Base-by-base conservation (phyloP, 2,113 vertebrate genomes). In the Phalacrocorax carbo region DNA sequence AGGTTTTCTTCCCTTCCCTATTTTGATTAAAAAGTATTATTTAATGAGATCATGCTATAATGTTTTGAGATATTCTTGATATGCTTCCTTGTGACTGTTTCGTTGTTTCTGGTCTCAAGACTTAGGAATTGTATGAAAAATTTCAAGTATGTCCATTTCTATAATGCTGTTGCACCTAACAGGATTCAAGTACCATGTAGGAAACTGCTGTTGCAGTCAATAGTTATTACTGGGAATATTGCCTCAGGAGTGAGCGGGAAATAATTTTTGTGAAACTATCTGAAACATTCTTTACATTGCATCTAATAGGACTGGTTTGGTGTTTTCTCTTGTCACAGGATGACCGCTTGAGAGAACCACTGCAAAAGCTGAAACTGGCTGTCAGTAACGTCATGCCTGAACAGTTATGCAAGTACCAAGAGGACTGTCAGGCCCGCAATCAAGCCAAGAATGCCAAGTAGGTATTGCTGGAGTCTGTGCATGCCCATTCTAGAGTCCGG, bases 321-420 rank as follows among this genome's bases (percentile, higher is more conserved):
- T 92, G 44, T 36, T 95, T 79, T 79, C 15, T 91, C 26, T 95
- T 54, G 25, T 85, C 54, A 36, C 96, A 99, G 99, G 99, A 99
- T 94, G 99, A 99, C 98, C 98, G 99, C 42, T 98, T 99, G 82
- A 98, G 98, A 94, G 98, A 98, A 49, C 99, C 99, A 26, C 98
- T 99, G 94, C 98, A 99, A 79, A 99, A 99, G 96, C 98, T 99
- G 97, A 99, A 99, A 87, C 97, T 99, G 95, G 99, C 99, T 16
- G 99, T 99, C 91, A 99, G 99, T 98, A 99, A 98, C 1, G 99
- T 99, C 92, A 99, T 99, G 99, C 99, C 99, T 13, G 99, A 99
- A 88, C 99, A 99, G 98, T 98, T 99, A 15, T 99, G 99, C 81
- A 99, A 99, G 57, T 99, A 99, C 97, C 99, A 99, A 94, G 99